A percentile compares a stretch with the other conserved stretches of the same genome.
Conservation (phyloP, 2,113 vertebrate genomes). For the Jaculus jaculus region DNA sequence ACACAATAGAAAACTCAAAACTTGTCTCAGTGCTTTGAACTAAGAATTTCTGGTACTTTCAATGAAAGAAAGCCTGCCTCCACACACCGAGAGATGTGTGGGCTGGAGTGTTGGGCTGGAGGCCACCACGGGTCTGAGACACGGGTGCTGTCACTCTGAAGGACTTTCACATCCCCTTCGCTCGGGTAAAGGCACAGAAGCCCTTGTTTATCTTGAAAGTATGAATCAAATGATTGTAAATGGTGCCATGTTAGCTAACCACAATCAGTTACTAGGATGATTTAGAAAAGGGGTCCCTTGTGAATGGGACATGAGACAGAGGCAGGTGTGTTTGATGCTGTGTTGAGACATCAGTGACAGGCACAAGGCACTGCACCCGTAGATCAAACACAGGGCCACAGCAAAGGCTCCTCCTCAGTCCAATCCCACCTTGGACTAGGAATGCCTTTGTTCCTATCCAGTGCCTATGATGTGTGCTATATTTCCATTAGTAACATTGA, state of each 20-base stretch:
- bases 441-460: not conserved
- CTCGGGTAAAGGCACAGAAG: not conserved
- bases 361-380: fast-evolving
- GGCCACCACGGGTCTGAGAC: no score
- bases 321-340: not conserved
- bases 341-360: not conserved
- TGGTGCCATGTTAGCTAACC: not conserved
- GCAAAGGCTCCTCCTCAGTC: not conserved
- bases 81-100: no score
- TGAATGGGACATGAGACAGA: not conserved
- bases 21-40: fast-evolving
- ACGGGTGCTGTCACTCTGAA: not conserved
- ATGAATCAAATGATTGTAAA: not conserved
- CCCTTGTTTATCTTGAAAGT: not conserved
- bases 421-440: not conserved
- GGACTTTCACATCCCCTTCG: not conserved
- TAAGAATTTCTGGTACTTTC: not conserved
- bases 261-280: not conserved
- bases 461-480: no score
- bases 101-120: not conserved
- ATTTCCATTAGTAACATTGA: no score
- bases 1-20: not conserved
- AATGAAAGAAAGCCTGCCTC: not conserved
- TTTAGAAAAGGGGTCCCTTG: not conserved
- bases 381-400: no score